Evolutionary conservation across 2,797 vertebrate species (phyloP), one percentile per base, ranked within the genome.

Genomic region (Novumbra hubbsi): DNA sequence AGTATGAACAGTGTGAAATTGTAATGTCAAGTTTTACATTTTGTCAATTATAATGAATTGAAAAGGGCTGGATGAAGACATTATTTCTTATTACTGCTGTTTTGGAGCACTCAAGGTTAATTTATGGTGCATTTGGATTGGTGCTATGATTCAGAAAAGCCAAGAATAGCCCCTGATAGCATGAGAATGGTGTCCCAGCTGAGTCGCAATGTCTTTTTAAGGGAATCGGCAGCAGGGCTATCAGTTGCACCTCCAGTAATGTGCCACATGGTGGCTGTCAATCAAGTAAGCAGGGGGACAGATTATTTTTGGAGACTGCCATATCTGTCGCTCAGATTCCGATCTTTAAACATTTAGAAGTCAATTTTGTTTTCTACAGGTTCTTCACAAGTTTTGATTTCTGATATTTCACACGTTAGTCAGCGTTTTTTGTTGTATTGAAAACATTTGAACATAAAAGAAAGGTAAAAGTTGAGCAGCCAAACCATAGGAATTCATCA

Each of bases 121-220:
- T 60, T 60, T 11, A 75, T 88, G 83, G 83, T 80, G 85, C 83
- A 88, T 92, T 55, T 55, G n/a, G 52, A 27, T 28, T 89, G 82
- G 84, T 81, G 85, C 86, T 87, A 91, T 91, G 87, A 90, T 93
- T 86, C 73, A 91, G 77, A 89, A 88, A 86, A 84, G 68, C 85
- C 93, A 92, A 92, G 92, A 96, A 96, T 96, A 96, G 93, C 93
- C 93, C 91, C 93, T 95, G 95, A 96, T 94, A 94, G 93, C 92
- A 94, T 89, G 88, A 86, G 79, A 84, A 84, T 92, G 94, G 92
- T 92, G 94, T 92, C 81, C 75, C 90, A 91, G 91, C 93, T 91
- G 87, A 88, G 87, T 90, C 2, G 84, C 79, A 86, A 95, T 96
- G 94, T 92, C 95, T 96, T 96, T 96, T 96, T 96, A 96, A 95